phyloP scores from a whole-genome alignment of 2,888 invertebrate genomes.

The Mythimna loreyi region DNA sequence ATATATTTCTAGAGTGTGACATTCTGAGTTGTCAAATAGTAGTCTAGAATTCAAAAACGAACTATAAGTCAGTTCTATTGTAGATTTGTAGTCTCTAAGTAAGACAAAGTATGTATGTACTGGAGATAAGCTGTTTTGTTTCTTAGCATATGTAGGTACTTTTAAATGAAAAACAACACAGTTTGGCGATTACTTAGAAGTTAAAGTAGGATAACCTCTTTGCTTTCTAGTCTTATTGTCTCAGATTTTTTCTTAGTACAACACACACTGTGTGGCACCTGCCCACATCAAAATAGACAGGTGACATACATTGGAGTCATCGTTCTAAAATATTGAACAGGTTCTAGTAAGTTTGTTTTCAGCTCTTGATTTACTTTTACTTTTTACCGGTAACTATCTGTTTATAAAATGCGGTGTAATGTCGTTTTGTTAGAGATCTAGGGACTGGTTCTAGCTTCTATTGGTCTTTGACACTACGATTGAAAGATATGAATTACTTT shows the following conservation, averaged over 20 bases:
- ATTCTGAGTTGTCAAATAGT: no score
- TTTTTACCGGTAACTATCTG: neutral
- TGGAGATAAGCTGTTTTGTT: no score
- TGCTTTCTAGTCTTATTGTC: conserved; percentile 1
- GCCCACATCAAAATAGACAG: conserved; percentile 6
- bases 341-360: neutral
- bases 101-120: no score
- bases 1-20: no score
- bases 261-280: neutral
- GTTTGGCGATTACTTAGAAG: neutral
- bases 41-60: no score
- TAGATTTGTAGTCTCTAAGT: no score
- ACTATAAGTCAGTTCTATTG: no score
- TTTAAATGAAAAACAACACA: neutral
- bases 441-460: no score
- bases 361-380: neutral
- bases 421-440: neutral
- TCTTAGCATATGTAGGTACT: no score
- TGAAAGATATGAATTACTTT: no score
- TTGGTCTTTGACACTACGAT: no score
- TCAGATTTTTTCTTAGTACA: conserved; percentile 4
- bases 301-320: conserved; percentile 16
- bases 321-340: neutral
- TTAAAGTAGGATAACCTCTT: conserved; percentile 20
- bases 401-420: neutral